Evolutionary conservation across 2,888 invertebrate species (phyloP), one percentile per base, ranked within the genome.

Genomic region (Lithodes maja): DNA sequence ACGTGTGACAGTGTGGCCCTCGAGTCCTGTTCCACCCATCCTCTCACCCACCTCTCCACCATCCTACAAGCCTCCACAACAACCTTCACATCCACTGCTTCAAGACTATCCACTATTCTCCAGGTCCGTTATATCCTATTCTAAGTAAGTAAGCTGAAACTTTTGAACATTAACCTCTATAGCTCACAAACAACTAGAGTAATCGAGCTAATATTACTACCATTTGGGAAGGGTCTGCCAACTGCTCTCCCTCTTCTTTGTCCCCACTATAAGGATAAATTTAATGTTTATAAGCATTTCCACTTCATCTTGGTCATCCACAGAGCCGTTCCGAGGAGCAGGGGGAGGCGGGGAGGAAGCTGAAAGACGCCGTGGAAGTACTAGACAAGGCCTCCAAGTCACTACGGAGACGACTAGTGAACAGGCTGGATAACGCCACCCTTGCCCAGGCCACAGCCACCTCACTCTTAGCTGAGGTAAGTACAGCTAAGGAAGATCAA

Each of bases 1-100:
- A 71, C 74, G n/a, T 87, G 87, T 69, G 82, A 81, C 52, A n/a
- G 52, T 33, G 83, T 87, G 69, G 87, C 87, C 1, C 83, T 87
- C 15, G 87, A 87, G 33, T 50, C 9, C 7, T 87, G 87, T n/a
- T 50, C 78, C n/a, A 49, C 7, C 15, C 87, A 87, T 53, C 53
- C 17, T 49, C 55, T 87, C 33, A 75, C 78, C 2, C 83, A 87
- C 83, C 83, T 87, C 2, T 3, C 75, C 0, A 2, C 77, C 1
- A 78, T 87, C 17, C 49, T 83, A 2, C 15, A 50, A 3, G 33
- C 53, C 1, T 9, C 68, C 9, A 5, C 71, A 49, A 69, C 79
- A 33, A 69, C 78, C n/a, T 78, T 55, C 77, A n/a, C 49, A n/a
- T 33, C 52, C 54, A 83, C 55, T 83, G 55, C 50, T 1, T 61